Evolutionary conservation across 1,140 invertebrate genomes (phyloP), one percentile per base, ranked within the genome.

Genomic region (Ceratosolen solmsi): DNA sequence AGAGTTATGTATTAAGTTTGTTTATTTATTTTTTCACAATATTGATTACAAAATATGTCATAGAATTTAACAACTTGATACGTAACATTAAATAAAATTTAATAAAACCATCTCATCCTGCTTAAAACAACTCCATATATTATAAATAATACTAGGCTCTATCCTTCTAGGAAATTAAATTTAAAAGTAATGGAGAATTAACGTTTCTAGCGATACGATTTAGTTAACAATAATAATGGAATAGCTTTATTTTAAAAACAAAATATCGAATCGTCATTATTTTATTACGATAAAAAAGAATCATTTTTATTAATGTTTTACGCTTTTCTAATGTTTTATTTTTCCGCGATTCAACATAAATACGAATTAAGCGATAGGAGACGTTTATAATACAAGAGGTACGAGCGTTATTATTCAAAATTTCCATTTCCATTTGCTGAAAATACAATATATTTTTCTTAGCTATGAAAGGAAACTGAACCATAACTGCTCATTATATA

Each of bases 391-490:
- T 17, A 0, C 1, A 36, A 20, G 0, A 2, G 17, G 9, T 20
- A 65, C 15, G 15, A 17, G 60, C 36, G 30, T 17, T 65, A 36
- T 63, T 63, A 63, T 65, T 65, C 33, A 65, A 65, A 65, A 65
- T 20, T 65, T 33, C 0, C 17, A 17, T 5, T 65, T 36, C 8
- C 27, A 30, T 2, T 63, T 15, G 1, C 11, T 63, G 20, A 63
- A 30, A 63, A 56, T 56, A n/a, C 54, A 15, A 27, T 63, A 13
- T 13, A 63, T 33, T 63, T 30, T 63, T 30, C 9, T 65, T 36
- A 20, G 0, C 20, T 65, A 20, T 60, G n/a, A 30, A 60, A 60
- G 0, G 1, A 2, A 13, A 30, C 11, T 30, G 11, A 30, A 60
- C 11, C 15, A 30, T 60, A 4, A 15, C 25, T 60, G 25, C 25